These are phyloP conservation scores for Alethe castanea DNA, from an alignment of 2,113 vertebrate species.

Conservation along the genomic window DNA sequence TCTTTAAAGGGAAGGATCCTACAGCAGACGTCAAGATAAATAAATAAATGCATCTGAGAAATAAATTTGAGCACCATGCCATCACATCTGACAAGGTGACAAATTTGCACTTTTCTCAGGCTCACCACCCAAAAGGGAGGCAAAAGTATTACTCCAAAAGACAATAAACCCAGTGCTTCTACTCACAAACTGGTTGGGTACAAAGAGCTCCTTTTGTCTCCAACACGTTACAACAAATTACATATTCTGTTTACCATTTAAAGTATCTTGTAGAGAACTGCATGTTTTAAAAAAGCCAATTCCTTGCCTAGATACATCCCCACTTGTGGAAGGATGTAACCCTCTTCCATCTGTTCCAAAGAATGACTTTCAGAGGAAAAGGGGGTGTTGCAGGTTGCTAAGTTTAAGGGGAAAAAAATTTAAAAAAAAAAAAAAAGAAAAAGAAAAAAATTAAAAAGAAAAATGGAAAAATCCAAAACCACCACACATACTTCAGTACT, in stretches of 20 bases:
- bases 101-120: not conserved
- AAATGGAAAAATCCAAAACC: not conserved
- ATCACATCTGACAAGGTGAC: not conserved
- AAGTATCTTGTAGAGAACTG: conserved; percentile 35
- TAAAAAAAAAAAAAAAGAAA: no score
- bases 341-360: conserved; percentile 63
- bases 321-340: conserved; percentile 60
- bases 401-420: not conserved
- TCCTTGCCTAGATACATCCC: conserved; percentile 61
- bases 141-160: not conserved
- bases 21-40: not conserved
- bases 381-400: conserved; percentile 50
- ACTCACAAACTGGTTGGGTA: not conserved
- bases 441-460: not conserved
- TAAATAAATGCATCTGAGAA: not conserved
- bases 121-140: not conserved
- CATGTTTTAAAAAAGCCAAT: conserved; percentile 44
- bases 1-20: not conserved
- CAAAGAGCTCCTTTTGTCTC: not conserved
- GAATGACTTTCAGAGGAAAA: conserved; percentile 60
- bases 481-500: not conserved
- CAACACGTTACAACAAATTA: fast-evolving
- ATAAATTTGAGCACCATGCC: not conserved
- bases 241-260: conserved; percentile 50
- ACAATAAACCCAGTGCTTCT: not conserved